These are phyloP conservation scores for Nomada ferruginata DNA, from an alignment of 2,888 invertebrate species.

Conservation along the genomic window DNA sequence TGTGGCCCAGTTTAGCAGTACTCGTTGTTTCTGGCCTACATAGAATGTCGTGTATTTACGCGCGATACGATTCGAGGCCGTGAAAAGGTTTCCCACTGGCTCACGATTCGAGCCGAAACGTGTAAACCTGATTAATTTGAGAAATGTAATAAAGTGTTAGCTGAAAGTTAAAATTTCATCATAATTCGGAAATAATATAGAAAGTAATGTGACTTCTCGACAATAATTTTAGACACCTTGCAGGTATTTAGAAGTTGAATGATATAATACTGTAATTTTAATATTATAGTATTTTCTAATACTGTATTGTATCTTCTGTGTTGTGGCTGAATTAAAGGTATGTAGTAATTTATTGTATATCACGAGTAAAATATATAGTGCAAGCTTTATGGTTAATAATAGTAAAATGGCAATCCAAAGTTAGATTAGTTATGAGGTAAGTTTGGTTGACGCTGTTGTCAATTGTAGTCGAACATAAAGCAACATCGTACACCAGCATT, in stretches of 20 bases:
- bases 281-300: too few relatives aligned
- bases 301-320: too few relatives aligned
- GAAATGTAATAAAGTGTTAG: too few relatives aligned
- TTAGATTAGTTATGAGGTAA: not conserved
- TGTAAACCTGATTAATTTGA: not conserved
- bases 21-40: conserved; percentile 66
- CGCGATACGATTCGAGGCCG: conserved; percentile 57
- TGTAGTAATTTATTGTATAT: not conserved
- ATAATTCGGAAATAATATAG: not conserved
- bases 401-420: not conserved
- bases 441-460: not conserved
- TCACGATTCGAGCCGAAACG: not conserved
- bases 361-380: not conserved
- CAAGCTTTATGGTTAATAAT: conserved; percentile 11
- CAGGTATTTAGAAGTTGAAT: too few relatives aligned
- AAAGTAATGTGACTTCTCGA: too few relatives aligned
- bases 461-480: conserved; percentile 1
- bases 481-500: not conserved
- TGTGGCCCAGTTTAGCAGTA: conserved; percentile 70
- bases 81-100: conserved; percentile 30
- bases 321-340: too few relatives aligned
- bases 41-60: conserved; percentile 62
- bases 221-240: too few relatives aligned
- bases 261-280: too few relatives aligned
- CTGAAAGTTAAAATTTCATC: not conserved